Evolutionary conservation across 2,888 invertebrate species (phyloP), one percentile per base, ranked within the genome.

Genomic region (Archaeoteleia sp.): DNA sequence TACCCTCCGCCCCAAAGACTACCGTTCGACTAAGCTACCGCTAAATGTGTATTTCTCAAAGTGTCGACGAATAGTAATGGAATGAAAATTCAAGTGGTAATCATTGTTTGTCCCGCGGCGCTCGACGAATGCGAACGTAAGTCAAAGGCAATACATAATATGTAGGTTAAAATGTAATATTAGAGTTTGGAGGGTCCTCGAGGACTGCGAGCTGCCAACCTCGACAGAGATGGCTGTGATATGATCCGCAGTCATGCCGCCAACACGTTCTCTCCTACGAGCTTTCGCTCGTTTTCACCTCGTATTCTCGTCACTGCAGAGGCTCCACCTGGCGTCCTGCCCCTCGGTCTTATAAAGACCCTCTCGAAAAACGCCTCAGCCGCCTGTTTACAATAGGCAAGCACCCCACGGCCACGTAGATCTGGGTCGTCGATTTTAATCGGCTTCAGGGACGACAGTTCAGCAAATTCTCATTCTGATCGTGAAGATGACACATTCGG

Each of bases 351-450:
- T 66, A 46, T 65, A 71, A 60, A 78, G 75, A 74, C 67, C 77
- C 77, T 79, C 83, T 84, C 76, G 79, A 84, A 78, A 82, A 83
- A 79, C 76, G 77, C 80, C 78, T 78, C 76, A 77, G 73, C 72
- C 74, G 75, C 77, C 79, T 81, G 83, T 82, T 81, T 82, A 82
- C 76, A 77, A 78, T 77, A 75, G 77, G 66, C 70, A 76, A 72
- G 74, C 72, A 63, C 60, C 43, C 63, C 55, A 72, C 70, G 67
- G 72, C 70, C 73, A 63, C 66, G 54, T 61, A 82, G 82, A 83
- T 85, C 81, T 83, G 73, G 83, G 82, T 82, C 83, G 82, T 74
- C 74, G 83, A 84, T 85, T 82, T 78, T 78, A 81, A 84, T 79
- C 81, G 76, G 72, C 76, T 75, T 74, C 77, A 74, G 74, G 73